Base-by-base conservation (phyloP, 1,140 invertebrate species). In the Bombus waltoni region DNA sequence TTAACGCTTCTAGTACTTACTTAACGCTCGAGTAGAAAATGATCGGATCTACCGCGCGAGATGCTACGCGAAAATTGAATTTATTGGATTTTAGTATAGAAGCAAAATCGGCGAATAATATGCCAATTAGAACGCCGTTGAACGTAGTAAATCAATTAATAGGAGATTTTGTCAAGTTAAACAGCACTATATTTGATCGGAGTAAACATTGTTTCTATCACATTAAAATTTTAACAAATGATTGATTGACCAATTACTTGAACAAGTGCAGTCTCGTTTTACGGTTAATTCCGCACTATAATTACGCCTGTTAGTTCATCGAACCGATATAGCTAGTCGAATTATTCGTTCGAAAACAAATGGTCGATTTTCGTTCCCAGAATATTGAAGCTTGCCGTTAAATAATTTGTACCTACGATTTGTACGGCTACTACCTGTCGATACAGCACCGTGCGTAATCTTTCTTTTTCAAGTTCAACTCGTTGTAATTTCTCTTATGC, bases 311-410 rank as follows among this genome's bases (percentile, higher is more conserved):
- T 38, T 53, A 65, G 65, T 79, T 70, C 79, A 79, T 70, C n/a
- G 75, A 71, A 78, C 32, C 65, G 75, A 42, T 71, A 78, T 13
- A n/a, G 65, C 13, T 32, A 28, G 65, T 25, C 38, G 47, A 78
- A 79, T 79, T 84, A 71, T 38, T 84, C 75, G 65, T 35, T 53
- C 47, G 42, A 79, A 79, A 78, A 71, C 53, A 57, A 70, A 83
- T 22, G 65, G 13, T 15, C n/a, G 5, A 59, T 84, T 71, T 57
- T 40, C 38, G n/a, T 6, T 78, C 8, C 25, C 35, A 22, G 5
- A 22, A 66, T 35, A 35, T 53, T 18, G 62, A 15, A 57, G 22
- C 28, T 1, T 28, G 15, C 15, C 11, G 44, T n/a, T 28, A 28
- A 70, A 78, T 57, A 70, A 78, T 78, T 83, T 28, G 28, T 25